Conservation (phyloP, 2,113 vertebrate species). For the Clarias batrachus region DNA sequence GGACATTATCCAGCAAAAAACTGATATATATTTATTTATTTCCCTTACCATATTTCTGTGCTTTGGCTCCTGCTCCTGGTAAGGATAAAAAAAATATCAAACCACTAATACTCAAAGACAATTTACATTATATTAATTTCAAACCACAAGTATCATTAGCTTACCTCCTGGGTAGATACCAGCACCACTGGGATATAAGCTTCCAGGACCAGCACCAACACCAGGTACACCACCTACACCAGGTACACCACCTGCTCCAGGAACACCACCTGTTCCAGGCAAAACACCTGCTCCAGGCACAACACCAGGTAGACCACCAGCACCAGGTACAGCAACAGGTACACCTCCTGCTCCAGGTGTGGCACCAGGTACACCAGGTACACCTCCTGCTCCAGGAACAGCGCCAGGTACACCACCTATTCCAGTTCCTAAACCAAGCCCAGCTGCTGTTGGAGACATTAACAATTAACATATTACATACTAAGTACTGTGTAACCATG, state of each 20-base stretch:
- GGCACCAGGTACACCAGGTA: background rate
- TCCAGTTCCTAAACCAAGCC: slow-evolving; percentile 2
- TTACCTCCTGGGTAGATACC: slow-evolving; percentile 48
- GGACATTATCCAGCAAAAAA: background rate
- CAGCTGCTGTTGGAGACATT: slow-evolving; percentile 12
- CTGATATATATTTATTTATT: background rate
- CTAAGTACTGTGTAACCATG: background rate
- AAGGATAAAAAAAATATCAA: background rate
- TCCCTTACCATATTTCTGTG: slow-evolving; percentile 52
- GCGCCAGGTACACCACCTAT: slow-evolving; percentile 29
- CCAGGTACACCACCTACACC: slow-evolving; percentile 39
- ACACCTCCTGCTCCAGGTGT: background rate
- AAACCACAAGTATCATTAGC: background rate
- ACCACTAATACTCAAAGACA: background rate
- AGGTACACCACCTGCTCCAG: slow-evolving; percentile 26
- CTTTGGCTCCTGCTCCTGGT: slow-evolving; percentile 47
- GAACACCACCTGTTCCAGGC: background rate
- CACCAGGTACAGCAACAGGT: slow-evolving; percentile 15
- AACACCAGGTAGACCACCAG: slow-evolving; percentile 29
- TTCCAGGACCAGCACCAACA: slow-evolving; percentile 29
- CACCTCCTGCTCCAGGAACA: slow-evolving; percentile 32
- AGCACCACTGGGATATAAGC: slow-evolving; percentile 40
- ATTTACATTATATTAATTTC: background rate
- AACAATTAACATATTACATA: background rate
- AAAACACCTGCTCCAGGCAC: background rate